These are phyloP conservation scores for Pseudolaguvia tuberculata DNA, from an alignment of 2,113 vertebrate genomes.

Conservation along the genomic window DNA sequence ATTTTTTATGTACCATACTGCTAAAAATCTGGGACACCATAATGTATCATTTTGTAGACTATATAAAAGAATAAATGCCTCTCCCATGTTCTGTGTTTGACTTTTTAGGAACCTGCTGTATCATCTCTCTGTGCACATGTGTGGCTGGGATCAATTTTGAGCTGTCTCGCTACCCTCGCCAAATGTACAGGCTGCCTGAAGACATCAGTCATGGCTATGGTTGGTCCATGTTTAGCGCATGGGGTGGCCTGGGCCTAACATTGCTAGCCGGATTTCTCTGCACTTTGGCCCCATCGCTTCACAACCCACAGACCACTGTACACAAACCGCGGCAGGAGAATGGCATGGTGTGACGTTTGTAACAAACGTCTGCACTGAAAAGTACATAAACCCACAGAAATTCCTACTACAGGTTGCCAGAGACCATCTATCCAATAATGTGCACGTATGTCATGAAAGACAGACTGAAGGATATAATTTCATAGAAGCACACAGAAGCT, in stretches of 20 bases:
- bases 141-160: conserved; percentile 99
- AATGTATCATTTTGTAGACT: no score
- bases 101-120: conserved; percentile 90
- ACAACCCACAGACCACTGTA: conserved; percentile 84
- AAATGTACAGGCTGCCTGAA: conserved; percentile 92
- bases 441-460: conserved; percentile 24
- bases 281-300: conserved; percentile 94
- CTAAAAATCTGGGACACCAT: background rate
- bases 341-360: conserved; percentile 70
- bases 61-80: background rate
- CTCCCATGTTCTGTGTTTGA: background rate
- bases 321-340: conserved; percentile 97
- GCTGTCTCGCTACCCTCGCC: conserved; percentile 92
- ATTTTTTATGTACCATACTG: background rate
- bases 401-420: conserved; percentile 1
- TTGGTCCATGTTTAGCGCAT: conserved; percentile 99
- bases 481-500: background rate
- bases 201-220: conserved; percentile 98
- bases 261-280: conserved; percentile 97
- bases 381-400: background rate
- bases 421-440: background rate
- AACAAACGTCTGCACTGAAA: background rate
- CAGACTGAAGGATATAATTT: background rate
- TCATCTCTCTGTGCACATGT: conserved; percentile 97
- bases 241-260: conserved; percentile 95